Evolutionary conservation across 2,888 invertebrate genomes (phyloP).

Genomic region (Eristalis intricaria): DNA sequence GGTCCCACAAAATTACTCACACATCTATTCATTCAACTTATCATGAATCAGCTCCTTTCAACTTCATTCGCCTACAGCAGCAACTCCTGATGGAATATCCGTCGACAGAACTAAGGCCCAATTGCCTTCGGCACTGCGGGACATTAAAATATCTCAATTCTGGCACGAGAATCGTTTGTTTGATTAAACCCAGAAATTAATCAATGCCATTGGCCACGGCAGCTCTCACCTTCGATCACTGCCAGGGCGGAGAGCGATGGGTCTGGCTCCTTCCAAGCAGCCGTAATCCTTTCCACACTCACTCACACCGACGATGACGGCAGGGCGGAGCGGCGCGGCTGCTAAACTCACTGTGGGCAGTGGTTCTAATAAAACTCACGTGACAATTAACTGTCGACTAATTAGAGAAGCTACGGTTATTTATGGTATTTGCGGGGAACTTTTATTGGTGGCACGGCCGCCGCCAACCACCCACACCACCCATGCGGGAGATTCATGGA

Average conservation of each 20-base stretch:
- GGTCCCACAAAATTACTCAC: not conserved
- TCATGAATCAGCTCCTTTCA: not conserved
- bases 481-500: not conserved
- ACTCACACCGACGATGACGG: not conserved
- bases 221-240: not conserved
- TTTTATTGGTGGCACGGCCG: slow-evolving; percentile 21
- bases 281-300: not conserved
- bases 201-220: not conserved
- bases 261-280: not conserved
- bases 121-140: not conserved
- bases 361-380: slow-evolving; percentile 43
- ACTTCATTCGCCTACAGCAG: not conserved
- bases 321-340: no score
- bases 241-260: not conserved
- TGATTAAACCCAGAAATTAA: not conserved
- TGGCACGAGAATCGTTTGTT: not conserved
- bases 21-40: not conserved
- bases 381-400: slow-evolving; percentile 45
- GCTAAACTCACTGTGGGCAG: not conserved
- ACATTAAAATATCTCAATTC: not conserved
- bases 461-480: not conserved
- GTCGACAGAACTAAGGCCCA: not conserved
- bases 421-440: slow-evolving; percentile 30
- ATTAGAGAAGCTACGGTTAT: slow-evolving; percentile 41
- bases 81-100: not conserved